Percentiles rank a stretch among this genome's conserved stretches.
phyloP scores from a whole-genome alignment of 2,888 invertebrate genomes.

The Tinea pellionella region DNA sequence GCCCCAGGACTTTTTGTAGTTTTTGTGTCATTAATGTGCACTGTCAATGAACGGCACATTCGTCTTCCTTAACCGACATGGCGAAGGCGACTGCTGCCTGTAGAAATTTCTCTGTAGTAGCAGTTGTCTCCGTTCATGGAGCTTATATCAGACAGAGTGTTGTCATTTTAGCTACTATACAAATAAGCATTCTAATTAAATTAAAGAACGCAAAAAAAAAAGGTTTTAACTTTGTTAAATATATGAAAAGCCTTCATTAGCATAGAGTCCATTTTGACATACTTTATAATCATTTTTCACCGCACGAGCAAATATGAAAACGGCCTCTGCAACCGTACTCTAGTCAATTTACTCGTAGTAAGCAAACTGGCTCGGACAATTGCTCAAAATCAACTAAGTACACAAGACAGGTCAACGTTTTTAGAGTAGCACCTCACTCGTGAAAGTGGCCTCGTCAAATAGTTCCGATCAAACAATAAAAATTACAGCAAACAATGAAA shows the following conservation, averaged over 20 bases:
- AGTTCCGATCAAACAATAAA: conserved; percentile 49
- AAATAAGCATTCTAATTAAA: too few relatives aligned
- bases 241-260: neutral
- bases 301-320: conserved; percentile 10
- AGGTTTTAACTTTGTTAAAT: too few relatives aligned
- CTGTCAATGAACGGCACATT: too few relatives aligned
- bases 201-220: too few relatives aligned
- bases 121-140: too few relatives aligned
- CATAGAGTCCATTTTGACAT: conserved; percentile 27
- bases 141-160: too few relatives aligned
- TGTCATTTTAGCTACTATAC: neutral
- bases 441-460: conserved; percentile 57
- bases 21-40: too few relatives aligned
- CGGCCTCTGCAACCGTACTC: conserved; percentile 8
- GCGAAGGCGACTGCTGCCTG: too few relatives aligned
- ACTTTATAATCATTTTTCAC: conserved; percentile 38
- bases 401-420: conserved; percentile 53
- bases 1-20: too few relatives aligned
- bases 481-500: conserved; percentile 11
- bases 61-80: too few relatives aligned
- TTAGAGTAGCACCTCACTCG: conserved; percentile 55
- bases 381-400: conserved; percentile 48
- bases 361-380: conserved; percentile 20
- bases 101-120: too few relatives aligned
- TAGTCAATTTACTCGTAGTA: conserved; percentile 8